Evolutionary conservation across 2,113 vertebrate genomes (phyloP), one percentile per base, ranked within the genome.

Genomic region (Oreochromis niloticus): DNA sequence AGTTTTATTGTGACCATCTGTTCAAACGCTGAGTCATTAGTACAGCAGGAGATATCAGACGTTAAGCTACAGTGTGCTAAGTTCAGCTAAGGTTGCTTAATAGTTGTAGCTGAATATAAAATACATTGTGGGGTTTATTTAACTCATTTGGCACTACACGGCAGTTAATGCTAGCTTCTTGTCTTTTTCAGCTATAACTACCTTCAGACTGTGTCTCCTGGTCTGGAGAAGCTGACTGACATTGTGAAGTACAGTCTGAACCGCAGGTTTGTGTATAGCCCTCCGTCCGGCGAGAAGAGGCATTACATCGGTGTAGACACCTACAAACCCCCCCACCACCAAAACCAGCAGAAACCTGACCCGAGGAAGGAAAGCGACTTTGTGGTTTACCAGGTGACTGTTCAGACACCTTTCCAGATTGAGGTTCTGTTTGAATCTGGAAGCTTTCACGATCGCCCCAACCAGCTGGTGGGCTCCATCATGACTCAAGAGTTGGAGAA

Each of bases 391-490:
- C 98, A 99, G 95, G 97, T 99, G 83, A 99, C 98, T 0, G 89
- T 98, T 87, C 96, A 97, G 82, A 95, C 88, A 0, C 98, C 98
- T 0, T 97, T 97, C 24, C 96, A 95, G 27, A 80, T 97, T 4
- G 98, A 99, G 91, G 96, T 98, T 78, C 89, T 97, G 7, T 98
- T 99, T 56, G 98, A 99, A 90, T 99, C 98, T 0, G 98, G 96
- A 57, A 99, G 98, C 41, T 96, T 96, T 17, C 88, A 9, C 0
- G 55, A 71, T 30, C 97, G 97, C 2, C 93, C 92, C 1, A 95
- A 91, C 80, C 97, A 94, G 30, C 96, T 99, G 8, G 95, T 94
- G 11, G 97, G 97, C 7, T 79, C 80, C 0, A 66, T 81, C 0
- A 94, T 99, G 93, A 97, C 96, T 0, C 88, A 93, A 2, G 97